Evolutionary conservation across 2,797 vertebrate genomes (phyloP), one percentile per base, ranked within the genome.

Genomic region (Ambastaia sidthimunki): DNA sequence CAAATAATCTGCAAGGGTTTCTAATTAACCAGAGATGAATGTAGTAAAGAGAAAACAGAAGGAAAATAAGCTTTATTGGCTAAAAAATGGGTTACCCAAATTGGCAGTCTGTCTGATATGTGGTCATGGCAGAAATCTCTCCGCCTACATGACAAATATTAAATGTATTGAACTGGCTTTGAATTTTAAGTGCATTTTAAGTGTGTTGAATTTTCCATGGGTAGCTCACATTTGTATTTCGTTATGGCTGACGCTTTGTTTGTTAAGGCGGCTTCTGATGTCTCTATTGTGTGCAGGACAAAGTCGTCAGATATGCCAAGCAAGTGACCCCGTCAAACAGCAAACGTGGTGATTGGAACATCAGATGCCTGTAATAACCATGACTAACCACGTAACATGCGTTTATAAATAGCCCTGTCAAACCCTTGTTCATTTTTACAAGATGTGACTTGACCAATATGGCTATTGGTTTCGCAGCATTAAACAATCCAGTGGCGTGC

Each of bases 11-110:
- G 28, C 4, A 4, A 28, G 28, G 85, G 87, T 91, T 91, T 88
- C 86, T 89, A 88, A 88, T 90, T 87, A 90, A 91, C 87, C 88
- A 89, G 85, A 86, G 87, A 80, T 88, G 85, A 85, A 69, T 76
- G 86, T 86, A 71, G 78, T 37, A 74, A 60, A 13, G 48, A 88
- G 87, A 89, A 88, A 85, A 71, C 34, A 75, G 2, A 44, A 18
- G 68, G 84, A 25, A 19, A 80, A 85, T 71, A 69, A 59, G 81
- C 44, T 54, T 75, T 80, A 63, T 23, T 80, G 73, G 68, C 41
- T 25, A 28, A 28, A 28, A 28, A 28, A 28, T 28, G 28, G 28
- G 28, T 28, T 23, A 47, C 60, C 12, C 60, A 31, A 25, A 48
- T 48, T 62, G 60, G 60, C 25, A 31, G 71, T 48, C 15, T 47